phyloP scores from a whole-genome alignment of 2,797 vertebrate genomes.

The Esox masquinongy region DNA sequence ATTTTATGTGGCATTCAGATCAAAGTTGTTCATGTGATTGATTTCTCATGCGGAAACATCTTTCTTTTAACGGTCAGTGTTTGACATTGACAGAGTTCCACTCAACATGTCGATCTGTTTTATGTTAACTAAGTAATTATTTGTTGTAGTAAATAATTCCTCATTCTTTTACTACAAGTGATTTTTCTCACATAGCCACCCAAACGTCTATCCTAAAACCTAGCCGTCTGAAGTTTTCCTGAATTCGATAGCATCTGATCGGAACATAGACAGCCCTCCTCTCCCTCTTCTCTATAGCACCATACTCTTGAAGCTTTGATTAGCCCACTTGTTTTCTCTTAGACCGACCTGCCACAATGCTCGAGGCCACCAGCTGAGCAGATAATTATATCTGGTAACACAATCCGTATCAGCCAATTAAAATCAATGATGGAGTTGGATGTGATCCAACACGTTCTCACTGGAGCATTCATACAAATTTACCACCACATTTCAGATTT shows the following conservation, averaged over 20 bases:
- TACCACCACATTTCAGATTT: too few relatives aligned
- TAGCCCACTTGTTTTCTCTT: too few relatives aligned
- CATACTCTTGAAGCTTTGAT: too few relatives aligned
- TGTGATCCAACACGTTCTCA: too few relatives aligned
- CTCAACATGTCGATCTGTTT: conserved; percentile 42
- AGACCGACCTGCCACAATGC: too few relatives aligned
- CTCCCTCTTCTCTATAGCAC: neutral
- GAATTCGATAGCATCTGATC: neutral
- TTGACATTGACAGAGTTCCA: conserved; percentile 26
- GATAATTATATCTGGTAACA: too few relatives aligned
- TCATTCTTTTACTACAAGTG: conserved; percentile 51
- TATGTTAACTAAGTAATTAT: conserved; percentile 19
- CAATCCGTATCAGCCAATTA: too few relatives aligned
- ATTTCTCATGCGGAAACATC: conserved; percentile 36
- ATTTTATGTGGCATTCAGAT: conserved; percentile 27
- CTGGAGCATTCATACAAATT: too few relatives aligned
- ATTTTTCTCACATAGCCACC: conserved; percentile 73
- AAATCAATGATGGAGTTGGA: too few relatives aligned
- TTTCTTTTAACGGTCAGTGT: conserved; percentile 21
- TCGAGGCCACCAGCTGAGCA: too few relatives aligned
- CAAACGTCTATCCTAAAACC: conserved; percentile 48
- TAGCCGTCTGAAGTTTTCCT: conserved; percentile 8
- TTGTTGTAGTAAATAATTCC: neutral
- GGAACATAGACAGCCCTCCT: neutral
- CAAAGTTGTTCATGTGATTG: conserved; percentile 23